Conservation (phyloP, 2,797 vertebrate genomes). For the Myotis daubentonii region DNA sequence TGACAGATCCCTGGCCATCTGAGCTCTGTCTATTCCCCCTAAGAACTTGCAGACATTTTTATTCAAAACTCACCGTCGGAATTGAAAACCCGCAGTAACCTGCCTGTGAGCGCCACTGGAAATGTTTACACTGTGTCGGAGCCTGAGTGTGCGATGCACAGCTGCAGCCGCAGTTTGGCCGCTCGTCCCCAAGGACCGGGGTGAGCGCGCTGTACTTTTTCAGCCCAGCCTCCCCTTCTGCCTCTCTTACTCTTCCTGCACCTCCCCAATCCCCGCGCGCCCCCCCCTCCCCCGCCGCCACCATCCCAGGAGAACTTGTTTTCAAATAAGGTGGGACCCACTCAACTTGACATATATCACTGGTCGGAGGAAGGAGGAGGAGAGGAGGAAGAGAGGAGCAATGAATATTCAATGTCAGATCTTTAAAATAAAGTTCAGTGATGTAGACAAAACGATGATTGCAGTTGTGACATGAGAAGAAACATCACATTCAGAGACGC, state of each 20-base stretch:
- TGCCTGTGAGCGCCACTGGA: neutral
- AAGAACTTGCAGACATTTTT: neutral
- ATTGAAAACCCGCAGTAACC: neutral
- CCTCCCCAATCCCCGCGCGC: too few relatives aligned
- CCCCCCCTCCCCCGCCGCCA: accelerated
- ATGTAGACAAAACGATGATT: neutral
- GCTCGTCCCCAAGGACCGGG: neutral
- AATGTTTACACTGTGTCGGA: neutral
- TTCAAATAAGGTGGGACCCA: neutral
- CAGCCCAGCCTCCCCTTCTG: too few relatives aligned
- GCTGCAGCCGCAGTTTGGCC: neutral
- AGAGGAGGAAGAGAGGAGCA: conserved; percentile 8
- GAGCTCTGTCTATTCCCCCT: neutral
- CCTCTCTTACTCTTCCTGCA: neutral
- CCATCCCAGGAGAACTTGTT: neutral
- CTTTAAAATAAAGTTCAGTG: neutral
- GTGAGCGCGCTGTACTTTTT: neutral
- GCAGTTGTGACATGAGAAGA: neutral
- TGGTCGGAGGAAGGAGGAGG: conserved; percentile 21
- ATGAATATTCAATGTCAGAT: conserved; percentile 13
- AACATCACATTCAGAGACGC: neutral
- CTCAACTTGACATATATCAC: neutral
- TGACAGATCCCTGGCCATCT: neutral
- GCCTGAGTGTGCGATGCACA: neutral
- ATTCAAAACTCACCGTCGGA: neutral